Conservation (phyloP, 2,113 vertebrate species). For the Octodon degus region DNA sequence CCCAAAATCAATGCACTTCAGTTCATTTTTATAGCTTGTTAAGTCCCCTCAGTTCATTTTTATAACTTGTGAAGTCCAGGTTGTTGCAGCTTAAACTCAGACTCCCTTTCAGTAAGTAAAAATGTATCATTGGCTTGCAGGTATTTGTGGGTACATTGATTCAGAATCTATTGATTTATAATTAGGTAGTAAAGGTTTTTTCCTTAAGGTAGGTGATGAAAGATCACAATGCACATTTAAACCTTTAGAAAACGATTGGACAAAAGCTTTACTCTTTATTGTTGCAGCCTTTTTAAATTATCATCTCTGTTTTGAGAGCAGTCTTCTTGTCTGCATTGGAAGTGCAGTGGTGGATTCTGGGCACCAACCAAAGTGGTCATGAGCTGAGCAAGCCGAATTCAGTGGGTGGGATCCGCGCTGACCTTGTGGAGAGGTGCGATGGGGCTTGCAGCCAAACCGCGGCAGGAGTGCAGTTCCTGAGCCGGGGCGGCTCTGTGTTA, state of each 20-base stretch:
- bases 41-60: not conserved
- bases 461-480: not conserved
- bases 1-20: not conserved
- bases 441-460: not conserved
- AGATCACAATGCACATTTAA: not conserved
- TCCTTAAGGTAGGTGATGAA: not conserved
- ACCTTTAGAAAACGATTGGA: not conserved
- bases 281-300: not conserved
- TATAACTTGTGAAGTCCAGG: not conserved
- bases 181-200: not conserved
- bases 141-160: not conserved
- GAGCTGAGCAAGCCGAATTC: not conserved
- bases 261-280: not conserved
- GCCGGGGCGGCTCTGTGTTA: not conserved
- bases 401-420: not conserved
- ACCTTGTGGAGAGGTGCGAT: not conserved
- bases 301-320: not conserved
- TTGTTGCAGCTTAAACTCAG: not conserved
- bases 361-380: not conserved
- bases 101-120: not conserved
- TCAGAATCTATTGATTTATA: not conserved
- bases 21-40: not conserved
- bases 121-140: not conserved
- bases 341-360: not conserved
- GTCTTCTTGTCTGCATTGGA: not conserved